Evolutionary conservation across 2,888 invertebrate species (phyloP).

Genomic region (Tinea trinotella): DNA sequence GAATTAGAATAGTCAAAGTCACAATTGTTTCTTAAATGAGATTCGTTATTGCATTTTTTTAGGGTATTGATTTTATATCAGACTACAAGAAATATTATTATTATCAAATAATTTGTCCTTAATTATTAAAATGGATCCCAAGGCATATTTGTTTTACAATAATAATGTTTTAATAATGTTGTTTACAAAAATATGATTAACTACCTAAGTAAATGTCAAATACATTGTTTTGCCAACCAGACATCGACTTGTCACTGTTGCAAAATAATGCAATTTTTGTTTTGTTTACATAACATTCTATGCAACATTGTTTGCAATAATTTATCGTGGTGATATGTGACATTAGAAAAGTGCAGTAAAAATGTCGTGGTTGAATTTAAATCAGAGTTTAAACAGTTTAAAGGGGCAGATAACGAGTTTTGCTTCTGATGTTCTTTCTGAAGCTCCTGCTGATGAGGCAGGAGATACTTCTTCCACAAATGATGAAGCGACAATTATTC

Average conservation of each 20-base stretch:
- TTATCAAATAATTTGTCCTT: too few species aligned
- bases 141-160: too few species aligned
- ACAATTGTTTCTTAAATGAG: too few species aligned
- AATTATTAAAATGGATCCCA: too few species aligned
- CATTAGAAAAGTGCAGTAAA: conserved; percentile 30
- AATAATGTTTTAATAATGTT: too few species aligned
- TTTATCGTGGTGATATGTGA: conserved; percentile 44
- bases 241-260: conserved; percentile 56
- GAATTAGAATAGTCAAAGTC: too few species aligned
- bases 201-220: neutral
- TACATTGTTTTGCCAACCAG: conserved; percentile 67
- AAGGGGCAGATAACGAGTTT: conserved; percentile 92
- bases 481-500: conserved; percentile 51
- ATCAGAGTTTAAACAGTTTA: conserved; percentile 77
- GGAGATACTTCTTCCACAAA: conserved; percentile 31
- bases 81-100: too few species aligned
- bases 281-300: conserved; percentile 49
- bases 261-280: conserved; percentile 64
- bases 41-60: too few species aligned
- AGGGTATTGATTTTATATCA: too few species aligned
- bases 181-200: too few species aligned
- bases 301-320: conserved; percentile 32
- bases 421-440: conserved; percentile 90
- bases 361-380: conserved; percentile 80
- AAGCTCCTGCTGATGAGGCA: conserved; percentile 72